phyloP scores from a whole-genome alignment of 2,113 vertebrate species.

The Nettapus auritus region DNA sequence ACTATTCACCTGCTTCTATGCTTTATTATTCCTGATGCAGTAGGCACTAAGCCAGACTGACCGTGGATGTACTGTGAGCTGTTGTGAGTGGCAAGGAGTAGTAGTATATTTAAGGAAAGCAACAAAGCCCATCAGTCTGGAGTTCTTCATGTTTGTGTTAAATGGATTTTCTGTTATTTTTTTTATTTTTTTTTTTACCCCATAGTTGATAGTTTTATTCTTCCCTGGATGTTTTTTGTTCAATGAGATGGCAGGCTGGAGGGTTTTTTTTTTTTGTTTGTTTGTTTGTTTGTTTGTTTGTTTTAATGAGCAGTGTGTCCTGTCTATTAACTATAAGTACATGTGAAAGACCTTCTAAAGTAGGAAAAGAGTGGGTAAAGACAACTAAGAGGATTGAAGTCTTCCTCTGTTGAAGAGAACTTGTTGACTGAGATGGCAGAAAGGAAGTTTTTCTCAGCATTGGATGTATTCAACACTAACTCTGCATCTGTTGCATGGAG shows the following conservation, averaged over 20 bases:
- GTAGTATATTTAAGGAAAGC: background rate
- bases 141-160: background rate
- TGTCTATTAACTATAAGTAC: background rate
- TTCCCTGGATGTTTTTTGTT: background rate
- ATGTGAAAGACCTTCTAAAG: background rate
- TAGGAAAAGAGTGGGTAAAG: background rate
- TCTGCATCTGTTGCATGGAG: background rate
- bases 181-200: background rate
- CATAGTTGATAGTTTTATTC: rapidly evolving
- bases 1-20: background rate
- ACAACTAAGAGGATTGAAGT: background rate
- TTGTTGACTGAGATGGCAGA: background rate
- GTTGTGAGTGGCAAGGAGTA: background rate
- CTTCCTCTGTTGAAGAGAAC: background rate
- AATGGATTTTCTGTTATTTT: background rate
- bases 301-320: background rate
- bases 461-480: background rate
- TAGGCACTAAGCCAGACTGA: background rate
- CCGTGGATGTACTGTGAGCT: background rate
- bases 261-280: no score
- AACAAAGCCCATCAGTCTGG: rapidly evolving
- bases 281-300: background rate
- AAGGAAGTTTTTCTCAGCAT: background rate
- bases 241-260: background rate
- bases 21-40: background rate